Percentiles rank a stretch among this genome's conserved stretches.
Conservation (phyloP, 2,113 vertebrate genomes). For the Ranitomeya imitator region DNA sequence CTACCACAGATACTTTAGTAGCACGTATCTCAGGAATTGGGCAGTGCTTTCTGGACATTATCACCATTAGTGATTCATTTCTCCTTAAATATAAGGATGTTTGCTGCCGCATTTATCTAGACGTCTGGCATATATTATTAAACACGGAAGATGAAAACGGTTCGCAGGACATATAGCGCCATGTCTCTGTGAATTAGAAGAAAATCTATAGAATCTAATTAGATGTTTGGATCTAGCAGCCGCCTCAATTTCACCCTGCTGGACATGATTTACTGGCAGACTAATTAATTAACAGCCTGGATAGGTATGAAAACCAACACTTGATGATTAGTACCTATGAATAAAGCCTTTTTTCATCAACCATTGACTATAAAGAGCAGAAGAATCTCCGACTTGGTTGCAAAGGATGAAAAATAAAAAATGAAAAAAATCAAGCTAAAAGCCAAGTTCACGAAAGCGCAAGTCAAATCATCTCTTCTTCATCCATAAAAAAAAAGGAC, state of each 20-base stretch:
- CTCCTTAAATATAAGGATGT: not conserved
- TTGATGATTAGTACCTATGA: not conserved
- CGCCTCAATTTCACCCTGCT: not conserved
- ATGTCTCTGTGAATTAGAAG: not conserved
- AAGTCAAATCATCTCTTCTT: too few species aligned
- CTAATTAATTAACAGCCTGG: not conserved
- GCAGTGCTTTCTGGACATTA: not conserved
- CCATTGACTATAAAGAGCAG: too few species aligned
- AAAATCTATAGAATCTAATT: conserved; percentile 11
- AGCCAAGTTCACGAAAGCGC: too few species aligned
- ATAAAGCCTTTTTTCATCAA: too few species aligned
- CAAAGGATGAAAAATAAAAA: too few species aligned
- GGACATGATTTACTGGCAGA: conserved; percentile 12
- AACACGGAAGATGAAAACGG: not conserved
- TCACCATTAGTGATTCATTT: not conserved
- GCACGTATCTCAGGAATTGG: not conserved
- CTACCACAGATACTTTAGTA: not conserved
- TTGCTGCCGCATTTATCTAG: not conserved
- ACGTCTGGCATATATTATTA: not conserved
- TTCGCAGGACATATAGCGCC: not conserved
- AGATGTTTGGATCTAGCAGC: not conserved
- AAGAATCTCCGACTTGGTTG: too few species aligned
- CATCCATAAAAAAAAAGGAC: too few species aligned
- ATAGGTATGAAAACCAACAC: not conserved
- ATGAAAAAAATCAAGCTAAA: too few species aligned